Base-by-base conservation (phyloP, 2,888 invertebrate species). In the Parthenolecanium corni region DNA sequence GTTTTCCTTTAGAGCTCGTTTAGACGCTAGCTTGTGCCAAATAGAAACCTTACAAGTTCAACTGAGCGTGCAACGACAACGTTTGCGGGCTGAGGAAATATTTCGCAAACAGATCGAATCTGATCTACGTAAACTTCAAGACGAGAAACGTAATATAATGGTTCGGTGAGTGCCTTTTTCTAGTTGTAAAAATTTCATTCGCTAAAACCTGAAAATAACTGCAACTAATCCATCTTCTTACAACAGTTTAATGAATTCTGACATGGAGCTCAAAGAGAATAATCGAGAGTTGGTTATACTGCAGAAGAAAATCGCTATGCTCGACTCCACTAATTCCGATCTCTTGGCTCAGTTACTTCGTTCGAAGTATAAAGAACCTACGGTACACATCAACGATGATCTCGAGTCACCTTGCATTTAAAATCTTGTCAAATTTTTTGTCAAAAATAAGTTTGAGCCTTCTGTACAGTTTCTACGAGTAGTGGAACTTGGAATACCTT, bases 241-340 rank as follows among this genome's bases (percentile, higher is more conserved):
- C 14, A 56, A 40, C 20, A 71, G 71, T 64, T 66, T 71, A 47
- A 66, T 71, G 65, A 70, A 68, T 64, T 67, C 70, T 14, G 71
- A 71, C 66, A 68, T 68, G 46, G 66, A 68, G 18, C 67, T 69
- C 52, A 67, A 71, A 52, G 71, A 71, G 62, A 70, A 70, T 57
- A 69, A 70, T 12, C 65, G 71, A 47, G 71, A 71, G 64, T 52
- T 71, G 21, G 65, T 68, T 18, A 68, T 71, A 36, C 66, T 72
- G 36, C 69, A 70, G 52, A 70, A 70, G 65, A 72, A 72, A 63
- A 69, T 71, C 18, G 66, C 67, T n/a, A 67, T 71, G 64, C 67
- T 72, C 47, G 72, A 72, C 65, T 69, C 69, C 53, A 70, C 71
- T 4, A 72, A 71, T 64, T 69, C 72, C 36, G 71, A 71, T 66